Base-by-base conservation (phyloP, 2,888 invertebrate genomes). In the Esperia sulphurella region DNA sequence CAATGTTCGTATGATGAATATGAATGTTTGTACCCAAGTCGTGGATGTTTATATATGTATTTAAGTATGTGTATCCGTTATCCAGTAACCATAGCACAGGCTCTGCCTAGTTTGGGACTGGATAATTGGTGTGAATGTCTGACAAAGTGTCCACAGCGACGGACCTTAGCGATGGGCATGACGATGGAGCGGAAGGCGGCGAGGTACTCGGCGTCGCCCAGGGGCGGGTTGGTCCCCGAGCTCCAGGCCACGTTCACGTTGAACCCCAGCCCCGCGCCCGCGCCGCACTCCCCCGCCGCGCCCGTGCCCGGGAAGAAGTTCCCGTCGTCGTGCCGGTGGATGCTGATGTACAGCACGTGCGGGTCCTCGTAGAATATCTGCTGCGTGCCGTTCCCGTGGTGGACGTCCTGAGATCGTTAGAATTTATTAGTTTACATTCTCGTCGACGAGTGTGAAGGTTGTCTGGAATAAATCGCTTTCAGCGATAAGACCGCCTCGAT, bases 241-340 rank as follows among this genome's bases (percentile, higher is more conserved):
- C 96, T 95, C 96, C 98, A 99, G 7, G 98, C 96, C 52, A 99
- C 93, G 90, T 99, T 99, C 40, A 99, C 96, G 80, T 97, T 98
- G 91, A 93, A 98, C 46, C 99, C 99, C 53, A 95, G 87, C 1
- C 98, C 98, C 53, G 95, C 92, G 54, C 96, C 97, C 8, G 93
- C 92, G 51, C 98, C 98, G 83, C 97, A 96, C 92, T 98, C 99
- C 46, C 93, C 93, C 39, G 97, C 96, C 43, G 97, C 97, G 50
- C 99, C 99, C 2, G 99, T 99, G 56, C 99, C 99, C n/a, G 99
- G 99, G 91, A 99, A 99, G 90, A 99, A 99, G 89, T 98, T 98
- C 31, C 99, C 99, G 81, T 98, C 97, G 92, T 99, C 99, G 91
- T 99, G 99, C 64, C 99, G 95, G 92, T 99, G 99, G 76, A 99